These are phyloP conservation scores for Trididemnum nubilum DNA, from an alignment of 23 tunicate genomes.

Conservation along the genomic window DNA sequence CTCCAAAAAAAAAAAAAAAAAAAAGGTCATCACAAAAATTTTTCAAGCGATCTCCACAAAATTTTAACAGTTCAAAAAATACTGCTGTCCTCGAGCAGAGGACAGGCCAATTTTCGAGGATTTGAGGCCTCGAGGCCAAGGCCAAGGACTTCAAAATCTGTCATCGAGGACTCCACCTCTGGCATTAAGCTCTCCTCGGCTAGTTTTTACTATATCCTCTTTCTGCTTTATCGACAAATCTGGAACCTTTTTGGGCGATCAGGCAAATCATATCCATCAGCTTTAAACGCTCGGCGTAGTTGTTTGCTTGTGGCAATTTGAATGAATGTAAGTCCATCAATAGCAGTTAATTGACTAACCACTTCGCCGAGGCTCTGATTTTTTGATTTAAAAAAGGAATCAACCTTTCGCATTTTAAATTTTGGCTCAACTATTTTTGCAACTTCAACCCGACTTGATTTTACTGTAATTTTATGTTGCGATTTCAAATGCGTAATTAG, in stretches of 20 bases:
- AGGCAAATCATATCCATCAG: conserved; percentile 34
- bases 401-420: neutral
- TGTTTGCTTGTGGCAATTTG: conserved; percentile 29
- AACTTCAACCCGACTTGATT: conserved; percentile 5
- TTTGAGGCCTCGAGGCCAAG: no score
- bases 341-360: conserved; percentile 26
- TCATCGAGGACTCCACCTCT: no score
- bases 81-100: no score
- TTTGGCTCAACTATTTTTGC: neutral
- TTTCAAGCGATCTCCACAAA: no score
- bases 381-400: conserved; percentile 16
- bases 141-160: no score
- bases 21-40: no score
- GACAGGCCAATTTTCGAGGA: no score
- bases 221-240: conserved; percentile 29
- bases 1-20: no score
- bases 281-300: conserved; percentile 20
- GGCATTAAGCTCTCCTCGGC: conserved; percentile 20
- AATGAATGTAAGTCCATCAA: conserved; percentile 18
- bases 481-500: conserved; percentile 22
- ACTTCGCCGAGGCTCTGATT: neutral
- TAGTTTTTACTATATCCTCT: neutral
- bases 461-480: conserved; percentile 18
- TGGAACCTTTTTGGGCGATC: conserved; percentile 24
- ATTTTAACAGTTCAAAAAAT: no score